Evolutionary conservation across 2,113 vertebrate genomes (phyloP).

Genomic region (Felis catus): DNA sequence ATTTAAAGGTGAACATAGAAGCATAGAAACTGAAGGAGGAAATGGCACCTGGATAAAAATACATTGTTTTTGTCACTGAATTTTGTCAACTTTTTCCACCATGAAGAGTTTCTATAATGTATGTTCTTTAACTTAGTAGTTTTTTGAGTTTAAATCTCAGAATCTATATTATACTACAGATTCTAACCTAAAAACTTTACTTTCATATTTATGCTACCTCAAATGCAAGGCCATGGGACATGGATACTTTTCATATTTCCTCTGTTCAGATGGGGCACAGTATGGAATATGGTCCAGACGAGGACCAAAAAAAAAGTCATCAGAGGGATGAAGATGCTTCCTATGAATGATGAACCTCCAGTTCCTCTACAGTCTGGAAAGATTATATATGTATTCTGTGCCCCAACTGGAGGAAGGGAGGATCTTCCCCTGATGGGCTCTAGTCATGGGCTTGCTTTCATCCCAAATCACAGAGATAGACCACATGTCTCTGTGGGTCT

Average conservation of each 20-base stretch:
- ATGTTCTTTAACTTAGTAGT: background rate
- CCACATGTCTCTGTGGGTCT: background rate
- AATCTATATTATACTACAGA: background rate
- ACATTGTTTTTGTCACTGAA: background rate
- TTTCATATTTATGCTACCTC: background rate
- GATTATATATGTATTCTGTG: background rate
- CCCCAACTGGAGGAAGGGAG: background rate
- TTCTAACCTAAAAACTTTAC: background rate
- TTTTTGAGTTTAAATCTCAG: conserved; percentile 30
- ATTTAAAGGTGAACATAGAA: background rate
- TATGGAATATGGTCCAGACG: background rate
- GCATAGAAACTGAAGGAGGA: background rate
- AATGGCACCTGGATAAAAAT: background rate
- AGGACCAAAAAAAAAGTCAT: background rate
- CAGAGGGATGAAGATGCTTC: background rate
- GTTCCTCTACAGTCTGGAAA: background rate
- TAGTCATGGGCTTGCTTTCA: background rate
- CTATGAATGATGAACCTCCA: background rate
- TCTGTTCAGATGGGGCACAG: background rate
- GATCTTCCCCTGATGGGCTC: background rate
- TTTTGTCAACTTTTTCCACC: background rate
- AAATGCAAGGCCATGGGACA: background rate
- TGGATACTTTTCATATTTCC: background rate
- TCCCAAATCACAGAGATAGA: background rate
- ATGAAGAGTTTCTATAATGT: background rate